Conservation (phyloP, 2,113 vertebrate species). For the Phodopus roborovskii region DNA sequence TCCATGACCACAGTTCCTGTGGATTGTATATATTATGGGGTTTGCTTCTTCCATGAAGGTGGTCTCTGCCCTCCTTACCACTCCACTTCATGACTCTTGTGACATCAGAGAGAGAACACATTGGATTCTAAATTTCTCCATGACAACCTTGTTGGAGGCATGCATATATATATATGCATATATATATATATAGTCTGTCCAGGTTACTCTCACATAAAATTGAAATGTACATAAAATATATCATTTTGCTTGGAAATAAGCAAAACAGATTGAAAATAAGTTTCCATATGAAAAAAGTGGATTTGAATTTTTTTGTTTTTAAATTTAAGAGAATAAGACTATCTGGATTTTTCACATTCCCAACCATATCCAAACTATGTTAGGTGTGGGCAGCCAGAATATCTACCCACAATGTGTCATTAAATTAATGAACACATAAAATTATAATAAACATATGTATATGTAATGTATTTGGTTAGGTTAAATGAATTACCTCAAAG, state of each 20-base stretch:
- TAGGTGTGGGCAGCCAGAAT: background rate
- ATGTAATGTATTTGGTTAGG: background rate
- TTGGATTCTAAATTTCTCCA: background rate
- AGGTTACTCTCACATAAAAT: background rate
- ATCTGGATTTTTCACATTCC: background rate
- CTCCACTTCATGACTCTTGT: background rate
- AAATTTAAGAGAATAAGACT: background rate
- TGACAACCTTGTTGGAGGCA: rapidly evolving
- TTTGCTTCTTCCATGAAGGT: background rate
- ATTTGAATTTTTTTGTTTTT: background rate
- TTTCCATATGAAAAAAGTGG: background rate
- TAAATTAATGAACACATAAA: background rate
- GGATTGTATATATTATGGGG: background rate
- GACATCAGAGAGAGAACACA: background rate
- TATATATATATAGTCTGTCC: background rate
- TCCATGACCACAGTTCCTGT: background rate
- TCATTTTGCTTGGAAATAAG: background rate
- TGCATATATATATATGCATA: background rate
- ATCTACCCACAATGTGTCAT: background rate
- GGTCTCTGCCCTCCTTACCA: background rate
- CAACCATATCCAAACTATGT: background rate
- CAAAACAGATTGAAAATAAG: background rate
- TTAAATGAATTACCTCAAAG: background rate
- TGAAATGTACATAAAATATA: background rate
- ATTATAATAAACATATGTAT: background rate